These are phyloP conservation scores for Montipora efflorescens DNA, from an alignment of 64 coral and sea anemone genomes.

Conservation along the genomic window DNA sequence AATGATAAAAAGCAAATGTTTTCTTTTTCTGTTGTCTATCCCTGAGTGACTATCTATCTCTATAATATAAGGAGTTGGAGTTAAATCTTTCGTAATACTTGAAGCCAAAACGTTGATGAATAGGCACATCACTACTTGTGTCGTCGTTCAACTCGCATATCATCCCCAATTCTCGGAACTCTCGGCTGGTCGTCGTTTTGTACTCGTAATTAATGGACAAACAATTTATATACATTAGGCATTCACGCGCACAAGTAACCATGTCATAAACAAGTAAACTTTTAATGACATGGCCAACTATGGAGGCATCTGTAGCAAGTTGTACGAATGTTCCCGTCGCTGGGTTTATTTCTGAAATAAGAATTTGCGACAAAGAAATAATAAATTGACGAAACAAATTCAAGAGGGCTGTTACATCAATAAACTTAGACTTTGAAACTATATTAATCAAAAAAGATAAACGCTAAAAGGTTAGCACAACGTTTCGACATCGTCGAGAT, in stretches of 20 bases:
- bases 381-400: no score
- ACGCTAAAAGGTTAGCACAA: no score
- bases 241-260: slow-evolving; percentile 67
- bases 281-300: slow-evolving; percentile 26
- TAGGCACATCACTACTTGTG: neutral
- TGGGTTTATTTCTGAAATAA: slow-evolving; percentile 24
- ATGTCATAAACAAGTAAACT: slow-evolving; percentile 63
- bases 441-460: no score
- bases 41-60: no score
- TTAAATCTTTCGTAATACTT: slow-evolving; percentile 61
- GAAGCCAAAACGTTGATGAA: slow-evolving; percentile 10
- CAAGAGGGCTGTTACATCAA: no score
- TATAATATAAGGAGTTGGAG: no score
- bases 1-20: no score
- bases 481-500: no score
- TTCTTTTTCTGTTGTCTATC: no score
- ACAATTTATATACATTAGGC: slow-evolving; percentile 49
- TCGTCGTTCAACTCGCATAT: slow-evolving; percentile 53
- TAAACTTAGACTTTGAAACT: no score
- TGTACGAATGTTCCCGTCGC: slow-evolving; percentile 6
- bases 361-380: neutral
- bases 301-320: slow-evolving; percentile 1
- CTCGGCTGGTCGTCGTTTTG: neutral
- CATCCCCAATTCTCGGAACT: neutral
- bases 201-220: slow-evolving; percentile 62